Evolutionary conservation across 2,113 vertebrate genomes (phyloP).

Genomic region (Paramisgurnus dabryanus): DNA sequence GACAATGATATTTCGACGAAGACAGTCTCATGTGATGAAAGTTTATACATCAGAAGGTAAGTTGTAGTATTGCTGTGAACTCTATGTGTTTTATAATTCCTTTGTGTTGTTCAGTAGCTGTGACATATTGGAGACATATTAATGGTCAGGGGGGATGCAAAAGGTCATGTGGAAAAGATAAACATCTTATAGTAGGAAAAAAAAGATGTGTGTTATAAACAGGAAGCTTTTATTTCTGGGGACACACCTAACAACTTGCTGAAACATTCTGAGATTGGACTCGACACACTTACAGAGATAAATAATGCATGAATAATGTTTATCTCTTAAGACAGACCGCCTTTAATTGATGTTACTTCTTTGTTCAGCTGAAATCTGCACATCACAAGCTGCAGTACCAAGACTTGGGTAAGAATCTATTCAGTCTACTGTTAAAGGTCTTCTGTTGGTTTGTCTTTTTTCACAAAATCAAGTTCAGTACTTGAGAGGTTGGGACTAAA

Average conservation of each 20-base stretch:
- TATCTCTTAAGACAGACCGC: not conserved
- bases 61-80: too few species aligned
- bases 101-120: not conserved
- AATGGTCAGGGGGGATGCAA: not conserved
- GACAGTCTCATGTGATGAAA: not conserved
- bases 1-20: not conserved
- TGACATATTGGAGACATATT: not conserved
- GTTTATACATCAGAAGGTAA: not conserved
- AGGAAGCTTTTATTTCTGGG: conserved; percentile 23
- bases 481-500: too few species aligned
- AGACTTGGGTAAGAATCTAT: not conserved
- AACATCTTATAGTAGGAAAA: not conserved
- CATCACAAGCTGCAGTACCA: not conserved
- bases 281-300: too few species aligned
- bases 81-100: too few species aligned
- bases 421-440: not conserved
- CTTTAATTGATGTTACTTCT: not conserved
- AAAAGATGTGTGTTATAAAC: not conserved
- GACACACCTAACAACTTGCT: not conserved
- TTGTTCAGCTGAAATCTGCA: not conserved
- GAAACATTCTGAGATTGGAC: too few species aligned
- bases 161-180: not conserved
- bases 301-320: too few species aligned
- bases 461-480: too few species aligned
- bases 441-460: not conserved